Evolutionary conservation across 1,140 invertebrate genomes (phyloP).

Genomic region (Ctenoplectra terminalis): DNA sequence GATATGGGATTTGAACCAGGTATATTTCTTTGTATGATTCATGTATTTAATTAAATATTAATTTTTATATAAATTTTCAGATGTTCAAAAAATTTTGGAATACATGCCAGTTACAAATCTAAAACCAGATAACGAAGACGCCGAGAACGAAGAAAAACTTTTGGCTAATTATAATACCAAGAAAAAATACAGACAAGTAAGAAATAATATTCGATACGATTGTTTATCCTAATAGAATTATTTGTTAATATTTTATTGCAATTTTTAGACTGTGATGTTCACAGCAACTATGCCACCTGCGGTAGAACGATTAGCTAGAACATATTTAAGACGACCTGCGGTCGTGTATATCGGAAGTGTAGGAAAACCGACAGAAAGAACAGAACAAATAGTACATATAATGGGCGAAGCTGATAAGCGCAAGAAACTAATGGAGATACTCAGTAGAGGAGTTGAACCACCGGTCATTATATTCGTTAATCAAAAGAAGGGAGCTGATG

Average conservation of each 20-base stretch:
- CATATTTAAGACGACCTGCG: conserved; percentile 97
- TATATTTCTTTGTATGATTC: conserved; percentile 35
- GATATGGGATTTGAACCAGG: conserved; percentile 99
- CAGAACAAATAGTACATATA: conserved; percentile 99
- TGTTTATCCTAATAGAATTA: conserved; percentile 17
- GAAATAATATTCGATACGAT: conserved; percentile 30
- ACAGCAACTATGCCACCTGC: conserved; percentile 99
- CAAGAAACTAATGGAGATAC: conserved; percentile 93
- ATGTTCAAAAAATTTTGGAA: conserved; percentile 99
- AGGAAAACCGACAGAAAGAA: conserved; percentile 98
- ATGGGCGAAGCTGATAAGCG: conserved; percentile 97
- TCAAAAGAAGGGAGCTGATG: conserved; percentile 99
- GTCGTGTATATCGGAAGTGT: conserved; percentile 99
- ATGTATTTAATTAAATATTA: neutral
- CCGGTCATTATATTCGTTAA: conserved; percentile 99
- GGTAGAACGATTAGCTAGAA: conserved; percentile 97
- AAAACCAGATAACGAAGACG: conserved; percentile 99
- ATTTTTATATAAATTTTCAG: conserved; percentile 73
- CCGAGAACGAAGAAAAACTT: conserved; percentile 96
- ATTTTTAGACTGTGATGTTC: conserved; percentile 98
- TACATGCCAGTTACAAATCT: conserved; percentile 99
- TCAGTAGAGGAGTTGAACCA: conserved; percentile 94
- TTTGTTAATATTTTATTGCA: conserved; percentile 38
- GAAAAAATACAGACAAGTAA: conserved; percentile 96
- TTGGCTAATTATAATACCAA: conserved; percentile 98